Conservation (phyloP, 1,140 invertebrate species). For the Eciton burchellii region DNA sequence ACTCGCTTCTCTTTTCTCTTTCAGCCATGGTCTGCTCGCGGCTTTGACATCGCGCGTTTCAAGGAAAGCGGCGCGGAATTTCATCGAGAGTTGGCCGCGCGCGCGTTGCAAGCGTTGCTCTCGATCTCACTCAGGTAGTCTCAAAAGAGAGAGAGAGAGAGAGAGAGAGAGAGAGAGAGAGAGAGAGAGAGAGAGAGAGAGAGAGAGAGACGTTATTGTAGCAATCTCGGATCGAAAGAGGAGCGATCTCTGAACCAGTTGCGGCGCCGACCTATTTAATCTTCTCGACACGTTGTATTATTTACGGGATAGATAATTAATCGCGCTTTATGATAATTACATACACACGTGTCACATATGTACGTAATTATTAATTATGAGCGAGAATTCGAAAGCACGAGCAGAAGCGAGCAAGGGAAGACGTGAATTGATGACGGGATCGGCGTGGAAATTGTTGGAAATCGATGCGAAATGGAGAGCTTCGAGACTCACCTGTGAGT, state of each 20-base stretch:
- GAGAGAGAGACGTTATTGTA: constrained; percentile 3
- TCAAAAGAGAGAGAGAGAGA: too few relatives aligned
- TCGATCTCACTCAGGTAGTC: constrained; percentile 5
- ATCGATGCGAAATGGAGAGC: neutral
- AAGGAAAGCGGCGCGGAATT: constrained; percentile 36
- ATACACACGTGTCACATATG: neutral
- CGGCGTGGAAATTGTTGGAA: neutral
- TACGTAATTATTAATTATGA: too few relatives aligned
- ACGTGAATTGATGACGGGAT: neutral
- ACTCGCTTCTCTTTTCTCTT: constrained; percentile 51
- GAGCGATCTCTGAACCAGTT: neutral
- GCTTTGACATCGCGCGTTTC: constrained; percentile 35
- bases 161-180: too few relatives aligned
- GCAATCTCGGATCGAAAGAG: constrained; percentile 7
- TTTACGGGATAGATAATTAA: neutral
- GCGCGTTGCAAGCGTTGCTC: neutral
- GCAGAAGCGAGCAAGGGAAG: neutral
- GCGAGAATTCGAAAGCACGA: neutral
- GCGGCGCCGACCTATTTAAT: neutral
- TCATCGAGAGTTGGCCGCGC: neutral
- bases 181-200: too few relatives aligned
- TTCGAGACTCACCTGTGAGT: constrained; percentile 61
- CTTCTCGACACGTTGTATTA: neutral
- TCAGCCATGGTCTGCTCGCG: constrained; percentile 10
- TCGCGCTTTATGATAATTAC: neutral